Percentiles rank a stretch among this genome's conserved stretches.
Conservation (phyloP, 1,140 invertebrate species). For the Copidosoma floridanum region DNA sequence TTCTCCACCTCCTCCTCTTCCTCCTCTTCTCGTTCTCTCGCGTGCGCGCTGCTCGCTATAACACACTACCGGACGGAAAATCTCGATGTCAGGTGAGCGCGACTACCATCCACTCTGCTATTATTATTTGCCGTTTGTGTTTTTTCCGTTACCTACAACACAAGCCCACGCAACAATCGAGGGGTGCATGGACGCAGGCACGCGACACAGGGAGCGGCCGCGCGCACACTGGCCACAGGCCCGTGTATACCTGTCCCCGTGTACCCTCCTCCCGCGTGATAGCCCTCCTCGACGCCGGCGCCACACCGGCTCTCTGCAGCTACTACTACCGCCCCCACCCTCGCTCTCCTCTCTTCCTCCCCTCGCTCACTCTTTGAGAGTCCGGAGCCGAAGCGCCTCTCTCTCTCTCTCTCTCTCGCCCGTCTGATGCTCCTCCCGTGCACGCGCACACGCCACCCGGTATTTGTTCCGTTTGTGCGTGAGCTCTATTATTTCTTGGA, state of each 20-base stretch:
- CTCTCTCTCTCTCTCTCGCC: background rate
- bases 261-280: conserved; percentile 11
- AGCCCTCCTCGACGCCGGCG: conserved; percentile 6
- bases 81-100: background rate
- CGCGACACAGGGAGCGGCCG: conserved; percentile 53
- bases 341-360: conserved; percentile 26
- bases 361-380: conserved; percentile 3
- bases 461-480: no score
- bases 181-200: no score
- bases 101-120: no score
- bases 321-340: conserved; percentile 24
- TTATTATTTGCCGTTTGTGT: no score
- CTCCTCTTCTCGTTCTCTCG: no score
- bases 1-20: background rate
- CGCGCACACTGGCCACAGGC: conserved; percentile 47
- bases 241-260: conserved; percentile 24
- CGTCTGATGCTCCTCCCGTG: background rate
- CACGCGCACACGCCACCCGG: background rate
- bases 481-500: no score
- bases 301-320: conserved; percentile 26
- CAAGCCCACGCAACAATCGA: no score
- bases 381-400: background rate
- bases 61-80: no score
- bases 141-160: no score
- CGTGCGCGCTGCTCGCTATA: no score